Evolutionary conservation across 2,113 vertebrate species (phyloP).

Genomic region (Sinocyclocheilus anophthalmus): DNA sequence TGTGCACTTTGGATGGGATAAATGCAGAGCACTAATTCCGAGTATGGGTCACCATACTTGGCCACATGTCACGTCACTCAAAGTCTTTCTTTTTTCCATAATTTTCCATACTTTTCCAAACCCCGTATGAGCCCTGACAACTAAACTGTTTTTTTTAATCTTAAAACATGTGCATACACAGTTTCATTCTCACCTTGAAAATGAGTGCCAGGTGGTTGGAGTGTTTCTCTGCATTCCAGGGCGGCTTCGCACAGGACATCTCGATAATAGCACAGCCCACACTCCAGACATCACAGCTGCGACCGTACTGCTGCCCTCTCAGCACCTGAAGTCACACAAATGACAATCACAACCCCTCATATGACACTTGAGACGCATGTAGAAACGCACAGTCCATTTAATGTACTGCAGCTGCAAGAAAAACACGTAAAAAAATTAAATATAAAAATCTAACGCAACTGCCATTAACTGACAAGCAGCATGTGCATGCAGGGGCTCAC

Average conservation of each 20-base stretch:
- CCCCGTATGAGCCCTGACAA: too few relatives aligned
- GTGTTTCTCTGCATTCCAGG: slow-evolving; percentile 92
- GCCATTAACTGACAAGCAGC: neutral
- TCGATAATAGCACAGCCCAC: slow-evolving; percentile 90
- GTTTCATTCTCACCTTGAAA: slow-evolving; percentile 80
- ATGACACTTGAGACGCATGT: neutral
- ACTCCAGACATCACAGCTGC: slow-evolving; percentile 93
- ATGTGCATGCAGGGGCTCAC: too few relatives aligned
- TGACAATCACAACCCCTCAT: neutral
- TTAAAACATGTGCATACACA: neutral
- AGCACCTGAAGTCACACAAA: slow-evolving; percentile 74
- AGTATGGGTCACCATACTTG: too few relatives aligned
- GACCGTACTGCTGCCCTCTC: slow-evolving; percentile 87
- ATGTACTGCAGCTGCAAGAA: neutral
- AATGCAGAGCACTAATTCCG: too few relatives aligned
- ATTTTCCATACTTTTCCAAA: too few relatives aligned
- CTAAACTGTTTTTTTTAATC: too few relatives aligned
- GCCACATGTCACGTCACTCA: too few relatives aligned
- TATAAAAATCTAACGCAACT: neutral
- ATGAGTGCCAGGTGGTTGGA: slow-evolving; percentile 91
- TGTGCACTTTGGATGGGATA: too few relatives aligned
- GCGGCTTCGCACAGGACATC: slow-evolving; percentile 92
- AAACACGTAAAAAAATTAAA: neutral
- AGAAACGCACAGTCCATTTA: neutral
- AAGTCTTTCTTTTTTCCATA: too few relatives aligned